Base-by-base conservation (phyloP, 2,888 invertebrate species). In the Agriotes lineatus region DNA sequence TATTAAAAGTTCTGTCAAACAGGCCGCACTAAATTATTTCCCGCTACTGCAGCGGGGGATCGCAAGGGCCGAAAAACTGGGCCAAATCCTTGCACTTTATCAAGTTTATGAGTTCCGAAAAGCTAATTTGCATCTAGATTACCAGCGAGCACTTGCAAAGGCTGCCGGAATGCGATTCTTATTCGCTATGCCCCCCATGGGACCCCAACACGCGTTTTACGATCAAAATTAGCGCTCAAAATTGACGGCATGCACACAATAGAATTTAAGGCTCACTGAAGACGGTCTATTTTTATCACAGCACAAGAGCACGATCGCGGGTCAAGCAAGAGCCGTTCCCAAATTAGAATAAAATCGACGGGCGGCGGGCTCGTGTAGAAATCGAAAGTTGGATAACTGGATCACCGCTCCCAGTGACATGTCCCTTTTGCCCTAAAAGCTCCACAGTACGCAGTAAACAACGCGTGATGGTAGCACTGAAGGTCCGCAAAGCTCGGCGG, bases 401-500 rank as follows among this genome's bases (percentile, higher is more conserved):
- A 63, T 66, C 54, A 48, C 22, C 20, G 37, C 39, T 45, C 18
- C 19, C 33, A 37, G 45, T 42, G 59, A 58, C 39, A 39, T 57
- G 14, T 52, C 25, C 30, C 57, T 59, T 69, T 58, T 60, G 30
- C 25, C 25, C 56, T 50, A 68, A 69, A 69, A 69, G 65, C 16
- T 57, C 66, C 14, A 12, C 48, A 69, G 69, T 62, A 60, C 58
- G 64, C 61, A 48, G 59, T 64, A 61, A 72, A 70, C 69, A 75
- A 73, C 72, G 76, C 73, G 73, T 66, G 71, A 66, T 72, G 71
- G 72, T 60, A 71, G 67, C 75, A 69, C 71, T 72, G 73, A 73
- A 77, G 76, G 73, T 76, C 81, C 79, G 80, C 77, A 77, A 75
- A 75, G 76, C 76, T 75, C 78, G 78, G 74, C 76, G 79, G 77